Base-by-base conservation (phyloP, 92 coral and sea anemone genomes). In the Zoanthus sansibaricus region DNA sequence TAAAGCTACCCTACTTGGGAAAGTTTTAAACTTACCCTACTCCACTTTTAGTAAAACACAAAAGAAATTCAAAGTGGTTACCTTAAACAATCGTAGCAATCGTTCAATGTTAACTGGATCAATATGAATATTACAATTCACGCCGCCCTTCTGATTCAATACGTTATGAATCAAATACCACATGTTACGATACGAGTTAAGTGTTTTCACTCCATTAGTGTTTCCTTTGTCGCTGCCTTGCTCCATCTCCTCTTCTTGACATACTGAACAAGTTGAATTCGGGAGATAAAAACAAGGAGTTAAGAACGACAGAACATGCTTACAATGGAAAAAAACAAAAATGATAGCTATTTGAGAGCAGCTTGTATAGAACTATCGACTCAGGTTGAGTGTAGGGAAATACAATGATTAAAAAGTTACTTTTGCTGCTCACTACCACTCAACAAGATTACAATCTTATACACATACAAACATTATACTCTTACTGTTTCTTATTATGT, bases 21-120 rank as follows among this genome's bases (percentile, higher is more conserved):
- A 9, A 48, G 52, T 5, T 61, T 61, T 61, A 15, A 18, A 5
- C 10, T 6, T 61, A 18, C 68, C 4, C 25, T 25, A 25, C 25
- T 25, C 25, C 25, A 13, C 8, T n/a, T 21, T 0, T 16, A 18
- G 16, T 13, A 69, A 18, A 51, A 49, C 8, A 49, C 2, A 75
- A 47, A 75, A 2, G 20, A 0, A 42, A 17, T 56, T 20, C 1
- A 59, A 59, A 79, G n/a, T 15, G 11, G 37, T 62, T 79, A 79
- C 84, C 84, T 79, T 67, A 61, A 79, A 21, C 44, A 79, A 9
- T 79, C 51, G 37, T 16, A 58, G 84, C 37, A 79, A n/a, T 15
- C 44, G 84, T 66, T 61, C 17, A 18, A 79, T 37, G 5, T 25
- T 42, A 42, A 16, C 16, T 9, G 33, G 49, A 42, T 79, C 84